Evolutionary conservation across 1,140 invertebrate genomes (phyloP), one percentile per base, ranked within the genome.

Genomic region (Temnothorax nylanderi): DNA sequence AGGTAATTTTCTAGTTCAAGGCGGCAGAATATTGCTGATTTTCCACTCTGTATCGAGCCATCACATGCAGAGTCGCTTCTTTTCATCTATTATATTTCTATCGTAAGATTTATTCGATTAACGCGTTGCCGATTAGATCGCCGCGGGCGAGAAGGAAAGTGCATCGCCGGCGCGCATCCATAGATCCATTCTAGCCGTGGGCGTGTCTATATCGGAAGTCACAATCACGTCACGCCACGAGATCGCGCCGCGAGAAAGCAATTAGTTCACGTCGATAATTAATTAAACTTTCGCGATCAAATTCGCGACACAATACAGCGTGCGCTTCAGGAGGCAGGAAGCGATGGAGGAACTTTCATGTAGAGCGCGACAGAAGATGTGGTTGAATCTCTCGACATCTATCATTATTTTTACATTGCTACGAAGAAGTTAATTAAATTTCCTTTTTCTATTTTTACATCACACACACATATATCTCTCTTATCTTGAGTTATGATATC

Each of bases 231-330:
- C 84, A 37, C 62, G 21, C 44, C 72, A 10, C 37, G 34, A 44
- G 62, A 85, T 76, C 84, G 37, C 49, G 47, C 62, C 62, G 60
- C 74, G 75, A 86, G 76, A 80, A 86, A 86, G 84, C 84, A 86
- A 86, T 86, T 86, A 86, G 84, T 78, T 49, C 74, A 58, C 64
- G 75, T 91, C 89, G 78, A 91, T 89, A 91, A 91, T 89, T 88
- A 91, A 91, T 91, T 89, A 77, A 89, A 89, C 80, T 91, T 89
- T 88, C 89, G 84, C 88, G 81, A 78, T 81, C 89, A 65, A 71
- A 71, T 81, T 18, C 78, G 41, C 65, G 78, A 81, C 78, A 81
- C 78, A 81, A 81, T 41, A 71, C 34, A 26, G 78, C 37, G 13
- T 32, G 21, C 37, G 34, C n/a, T 44, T 49, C 34, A 32, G 21